Base-by-base conservation (phyloP, 2,888 invertebrate species). In the Hirtodrosophila duncani region DNA sequence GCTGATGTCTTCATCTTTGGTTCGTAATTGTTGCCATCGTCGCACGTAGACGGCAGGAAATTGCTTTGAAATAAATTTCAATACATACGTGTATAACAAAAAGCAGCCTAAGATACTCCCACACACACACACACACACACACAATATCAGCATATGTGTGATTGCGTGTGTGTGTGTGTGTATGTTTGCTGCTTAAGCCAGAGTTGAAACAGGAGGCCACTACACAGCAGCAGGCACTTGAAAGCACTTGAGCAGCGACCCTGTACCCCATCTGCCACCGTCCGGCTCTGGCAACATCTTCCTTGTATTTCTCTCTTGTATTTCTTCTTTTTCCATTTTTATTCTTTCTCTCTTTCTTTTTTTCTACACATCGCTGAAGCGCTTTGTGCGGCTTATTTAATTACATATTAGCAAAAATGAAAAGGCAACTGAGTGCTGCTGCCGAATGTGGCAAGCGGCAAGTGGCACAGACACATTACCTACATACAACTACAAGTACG, bases 11-110 rank as follows among this genome's bases (percentile, higher is more conserved):
- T 79, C 75, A 72, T 72, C 71, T 78, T 72, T 67, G 63, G 63
- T 49, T 8, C 65, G 79, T 72, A 72, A 72, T 72, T 72, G 72
- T 67, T 74, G 68, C 53, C 66, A 37, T 60, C 58, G 38, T 37
- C 50, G 52, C 78, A 74, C 75, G 79, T 70, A 78, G 75, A 70
- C 67, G 70, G 79, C 67, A 75, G 72, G 79, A 74, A 74, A 74
- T 74, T 78, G 72, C 72, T 78, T 74, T 79, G 79, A 74, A 74
- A 74, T 78, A 78, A 74, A 74, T 74, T 74, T 78, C 70, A 78
- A 72, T 74, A 72, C 79, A n/a, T n/a, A n/a, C n/a, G n/a, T n/a
- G n/a, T n/a, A n/a, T n/a, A 71, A 78, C 66, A 72, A 72, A 65
- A 72, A 66, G 52, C 51, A 58, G 48, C 57, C 57, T 42, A 57